phyloP scores from a whole-genome alignment of 2,113 vertebrate genomes.

The Mystacornis crossleyi region DNA sequence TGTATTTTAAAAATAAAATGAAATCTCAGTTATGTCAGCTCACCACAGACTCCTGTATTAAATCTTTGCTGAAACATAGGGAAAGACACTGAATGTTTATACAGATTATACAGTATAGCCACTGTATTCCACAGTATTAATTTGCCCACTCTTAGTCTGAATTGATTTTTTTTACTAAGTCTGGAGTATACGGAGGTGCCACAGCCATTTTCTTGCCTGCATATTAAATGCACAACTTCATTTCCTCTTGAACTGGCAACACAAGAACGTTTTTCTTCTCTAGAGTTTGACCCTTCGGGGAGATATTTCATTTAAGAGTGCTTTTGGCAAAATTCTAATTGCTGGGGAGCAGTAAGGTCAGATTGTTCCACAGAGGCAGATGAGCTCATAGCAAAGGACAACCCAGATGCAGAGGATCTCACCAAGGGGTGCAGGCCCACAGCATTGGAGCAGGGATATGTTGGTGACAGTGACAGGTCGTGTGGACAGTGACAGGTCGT shows the following conservation, averaged over 20 bases:
- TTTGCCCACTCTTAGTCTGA: slow-evolving; percentile 2
- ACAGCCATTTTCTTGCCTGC: background rate
- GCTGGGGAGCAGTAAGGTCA: background rate
- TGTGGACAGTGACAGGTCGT: background rate
- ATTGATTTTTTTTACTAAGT: slow-evolving; percentile 12
- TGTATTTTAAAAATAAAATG: slow-evolving; percentile 62
- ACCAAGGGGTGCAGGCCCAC: background rate
- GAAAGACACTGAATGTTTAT: slow-evolving; percentile 4
- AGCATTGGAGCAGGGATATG: background rate
- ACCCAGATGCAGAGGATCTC: background rate
- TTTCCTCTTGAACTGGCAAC: slow-evolving; percentile 15
- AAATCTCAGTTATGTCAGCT: slow-evolving; percentile 48
- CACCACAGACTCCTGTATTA: slow-evolving; percentile 42
- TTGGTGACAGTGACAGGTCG: background rate
- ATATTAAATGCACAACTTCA: slow-evolving; percentile 20
- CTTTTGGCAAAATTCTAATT: background rate
- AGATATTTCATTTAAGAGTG: background rate
- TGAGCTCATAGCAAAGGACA: background rate
- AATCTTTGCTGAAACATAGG: slow-evolving; percentile 34
- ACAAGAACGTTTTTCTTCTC: background rate
- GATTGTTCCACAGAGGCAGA: background rate
- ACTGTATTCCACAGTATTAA: background rate
- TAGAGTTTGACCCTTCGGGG: background rate
- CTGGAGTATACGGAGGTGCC: slow-evolving; percentile 11
- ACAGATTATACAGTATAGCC: background rate